Evolutionary conservation across 2,113 vertebrate species (phyloP), one percentile per base, ranked within the genome.

Genomic region (Morone saxatilis): DNA sequence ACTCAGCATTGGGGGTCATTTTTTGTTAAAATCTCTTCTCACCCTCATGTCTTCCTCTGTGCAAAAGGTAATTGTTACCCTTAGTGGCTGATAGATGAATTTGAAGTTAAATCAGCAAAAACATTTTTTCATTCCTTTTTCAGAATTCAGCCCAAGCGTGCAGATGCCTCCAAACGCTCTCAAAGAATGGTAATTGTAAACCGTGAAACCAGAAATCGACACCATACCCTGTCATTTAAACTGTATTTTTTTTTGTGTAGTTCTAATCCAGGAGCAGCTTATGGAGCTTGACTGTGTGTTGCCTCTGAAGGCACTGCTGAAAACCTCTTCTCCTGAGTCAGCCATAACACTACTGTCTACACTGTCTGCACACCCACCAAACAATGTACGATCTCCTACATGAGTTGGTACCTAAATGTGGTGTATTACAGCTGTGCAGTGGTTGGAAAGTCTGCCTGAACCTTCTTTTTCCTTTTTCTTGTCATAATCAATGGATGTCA

Each of bases 71-170:
- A 76, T 4, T 17, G 13, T 65, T 19, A 57, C 22, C 0, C 17
- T 5, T 7, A 68, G 16, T 36, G 10, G 4, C 19, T 22, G 16
- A 5, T 4, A 41, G 12, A 11, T 62, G 4, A 5, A 19, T 54
- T 40, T 59, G 0, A 65, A 63, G 45, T 4, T 50, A 1, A 75
- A 54, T 25, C 7, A 7, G 40, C 12, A 40, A 10, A 20, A 31
- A 4, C 47, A 19, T 40, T 47, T 50, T 16, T 45, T 19, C 3
- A 1, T 38, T 72, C 4, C 11, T 69, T 79, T 89, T 71, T 50
- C 91, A 97, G 96, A 94, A 96, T 90, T 95, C 95, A 83, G 94
- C 93, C 78, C 95, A 97, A 89, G 95, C 96, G 1, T 97, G 96
- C 83, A 90, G 93, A 92, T 97, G 96, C 86, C 92, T 97, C 57